A percentile compares a stretch with the other conserved stretches of the same genome.
Conservation (phyloP, 1,140 invertebrate genomes). For the Ceratosolen solmsi region DNA sequence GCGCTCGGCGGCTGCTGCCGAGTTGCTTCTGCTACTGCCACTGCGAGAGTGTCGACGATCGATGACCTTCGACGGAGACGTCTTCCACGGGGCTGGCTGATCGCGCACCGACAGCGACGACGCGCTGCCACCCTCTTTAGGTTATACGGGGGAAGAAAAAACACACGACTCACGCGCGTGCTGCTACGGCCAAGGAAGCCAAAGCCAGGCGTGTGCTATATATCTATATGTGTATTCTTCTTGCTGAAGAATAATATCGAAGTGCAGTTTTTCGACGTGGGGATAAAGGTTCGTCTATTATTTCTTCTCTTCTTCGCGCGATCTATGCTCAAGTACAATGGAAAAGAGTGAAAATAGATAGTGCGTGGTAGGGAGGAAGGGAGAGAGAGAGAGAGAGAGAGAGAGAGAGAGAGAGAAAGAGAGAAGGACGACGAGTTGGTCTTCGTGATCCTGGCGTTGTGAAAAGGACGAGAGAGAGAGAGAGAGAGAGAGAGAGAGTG, state of each 20-base stretch:
- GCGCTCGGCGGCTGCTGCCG: constrained; percentile 28
- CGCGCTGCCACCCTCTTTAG: constrained; percentile 6
- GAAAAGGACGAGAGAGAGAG: background rate
- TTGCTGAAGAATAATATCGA: background rate
- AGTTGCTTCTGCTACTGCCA: constrained; percentile 4
- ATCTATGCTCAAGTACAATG: background rate
- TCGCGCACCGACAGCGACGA: background rate
- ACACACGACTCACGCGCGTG: constrained; percentile 9
- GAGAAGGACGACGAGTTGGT: background rate
- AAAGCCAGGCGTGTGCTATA: background rate
- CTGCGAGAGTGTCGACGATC: background rate
- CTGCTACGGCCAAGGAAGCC: background rate
- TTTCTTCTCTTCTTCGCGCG: background rate
- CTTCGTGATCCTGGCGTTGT: constrained; percentile 26
- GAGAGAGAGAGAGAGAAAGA: background rate
- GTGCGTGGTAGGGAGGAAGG: background rate
- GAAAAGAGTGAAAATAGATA: background rate
- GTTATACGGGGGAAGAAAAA: constrained; percentile 7
- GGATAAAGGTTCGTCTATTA: constrained; percentile 17
- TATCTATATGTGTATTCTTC: background rate
- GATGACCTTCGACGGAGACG: background rate
- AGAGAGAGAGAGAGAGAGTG: background rate
- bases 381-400: background rate
- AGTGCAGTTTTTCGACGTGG: constrained; percentile 14
- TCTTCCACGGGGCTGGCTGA: background rate